Conservation (phyloP, 2,113 vertebrate genomes). For the Paraplagusia blochii region DNA sequence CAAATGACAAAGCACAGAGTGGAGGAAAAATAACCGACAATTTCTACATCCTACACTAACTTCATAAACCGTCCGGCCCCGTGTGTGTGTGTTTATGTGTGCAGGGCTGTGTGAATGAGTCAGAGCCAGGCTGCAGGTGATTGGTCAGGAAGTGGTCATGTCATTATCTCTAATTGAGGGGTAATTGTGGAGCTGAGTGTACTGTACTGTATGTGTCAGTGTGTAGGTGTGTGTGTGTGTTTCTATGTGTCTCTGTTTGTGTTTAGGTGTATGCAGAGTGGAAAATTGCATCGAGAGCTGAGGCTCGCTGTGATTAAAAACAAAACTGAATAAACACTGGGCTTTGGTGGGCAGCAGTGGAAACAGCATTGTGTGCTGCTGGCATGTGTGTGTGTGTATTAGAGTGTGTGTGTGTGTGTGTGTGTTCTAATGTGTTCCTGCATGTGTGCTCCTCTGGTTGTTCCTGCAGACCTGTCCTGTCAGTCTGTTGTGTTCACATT, state of each 20-base stretch:
- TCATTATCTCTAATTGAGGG: constrained; percentile 76
- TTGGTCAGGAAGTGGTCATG: constrained; percentile 76
- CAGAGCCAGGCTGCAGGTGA: constrained; percentile 70
- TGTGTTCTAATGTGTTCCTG: background rate
- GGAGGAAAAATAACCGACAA: constrained; percentile 61
- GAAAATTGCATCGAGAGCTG: constrained; percentile 68
- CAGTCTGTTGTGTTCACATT: too few relatives aligned
- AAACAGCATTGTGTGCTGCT: constrained; percentile 36
- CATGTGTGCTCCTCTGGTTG: constrained; percentile 1
- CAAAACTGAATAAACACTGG: constrained; percentile 67
- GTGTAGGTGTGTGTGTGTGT: constrained; percentile 43
- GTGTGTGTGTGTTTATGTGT: constrained; percentile 27
- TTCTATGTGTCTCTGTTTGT: constrained; percentile 72
- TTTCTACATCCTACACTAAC: constrained; percentile 62
- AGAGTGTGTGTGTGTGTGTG: constrained; percentile 12
- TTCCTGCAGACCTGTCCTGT: background rate
- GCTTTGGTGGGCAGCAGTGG: constrained; percentile 60
- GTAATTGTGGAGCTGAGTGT: constrained; percentile 68
- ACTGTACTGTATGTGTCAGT: constrained; percentile 59
- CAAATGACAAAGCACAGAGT: constrained; percentile 56
- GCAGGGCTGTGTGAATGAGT: constrained; percentile 46
- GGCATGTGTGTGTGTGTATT: constrained; percentile 20
- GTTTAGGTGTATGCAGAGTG: constrained; percentile 72
- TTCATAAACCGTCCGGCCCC: constrained; percentile 56
- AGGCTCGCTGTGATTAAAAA: constrained; percentile 72